Evolutionary conservation across 2,797 vertebrate genomes (phyloP), one percentile per base, ranked within the genome.

Genomic region (Myiotriccus ornatus): DNA sequence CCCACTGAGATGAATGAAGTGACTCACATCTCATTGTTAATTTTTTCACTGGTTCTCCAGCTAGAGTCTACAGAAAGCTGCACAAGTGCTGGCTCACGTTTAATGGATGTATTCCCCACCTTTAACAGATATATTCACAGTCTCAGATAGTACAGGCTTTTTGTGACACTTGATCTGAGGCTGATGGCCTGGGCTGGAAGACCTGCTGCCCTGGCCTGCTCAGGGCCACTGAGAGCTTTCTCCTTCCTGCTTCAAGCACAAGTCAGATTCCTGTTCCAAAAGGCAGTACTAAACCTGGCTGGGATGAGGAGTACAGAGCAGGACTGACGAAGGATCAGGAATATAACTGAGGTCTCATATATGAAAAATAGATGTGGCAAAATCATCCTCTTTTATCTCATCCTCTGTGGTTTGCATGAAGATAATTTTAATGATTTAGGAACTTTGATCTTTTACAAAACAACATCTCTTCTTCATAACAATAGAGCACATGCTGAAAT

Each of bases 401-500:
- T 60, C 21, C 14, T 94, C 56, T 80, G 92, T 63, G 52, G 67
- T 93, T 90, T 64, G 44, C 77, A 74, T 74, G 20, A 90, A 95
- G 65, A 70, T 53, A 9, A 83, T 80, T 91, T 87, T 77, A 93
- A 92, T 64, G 64, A 93, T 71, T 92, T 79, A 68, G 64, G 68
- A 92, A 69, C 53, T 79, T 50, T 89, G 71, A 94, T 84, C 74
- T 84, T 87, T 50, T 86, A 81, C 60, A 89, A 80, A 84, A 85
- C 21, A 13, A 0, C 56, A 89, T 79, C 81, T 90, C 75, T 57
- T 71, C 92, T 83, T 90, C 37, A 8, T 35, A 95, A 89, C 80
- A 92, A 89, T 46, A 87, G n/a, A 93, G 78, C 71, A 87, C 57
- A 89, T 46, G 77, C 71, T 96, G 90, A 93, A 93, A 83, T 75